Evolutionary conservation across 2,113 vertebrate species (phyloP), one percentile per base, ranked within the genome.

Genomic region (Macroglossus sobrinus): DNA sequence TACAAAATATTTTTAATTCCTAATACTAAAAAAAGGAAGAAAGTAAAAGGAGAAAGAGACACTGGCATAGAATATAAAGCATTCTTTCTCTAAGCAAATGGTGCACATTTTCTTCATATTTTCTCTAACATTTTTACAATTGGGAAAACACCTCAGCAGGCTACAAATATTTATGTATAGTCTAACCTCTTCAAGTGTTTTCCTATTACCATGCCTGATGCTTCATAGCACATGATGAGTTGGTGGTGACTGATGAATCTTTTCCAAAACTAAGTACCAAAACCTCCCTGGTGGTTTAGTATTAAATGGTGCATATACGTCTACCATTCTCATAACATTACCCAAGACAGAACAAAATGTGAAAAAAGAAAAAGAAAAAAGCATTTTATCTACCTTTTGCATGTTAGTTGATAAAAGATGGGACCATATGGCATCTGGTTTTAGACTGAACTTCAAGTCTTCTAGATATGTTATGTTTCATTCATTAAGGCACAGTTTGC

Each of bases 1-100:
- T 30, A 96, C 81, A 84, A 97, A 98, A 98, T 98, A 90, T 89
- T 98, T 98, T 95, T 98, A 72, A 98, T 97, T 97, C 96, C 96
- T 92, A 96, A 93, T 94, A 79, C 95, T 96, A 93, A 95, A 97
- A 96, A 95, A 94, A 97, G 66, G 4, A 89, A 93, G 38, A 94
- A 94, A 96, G 57, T 40, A 94, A 89, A 93, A 94, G 85, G 95
- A 95, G 69, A 96, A 96, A 84, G 57, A 96, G 76, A 91, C 30
- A 78, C 92, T 79, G 97, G 92, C 96, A 96, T 86, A 91, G 97
- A 97, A 95, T 75, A 93, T 88, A 96, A 90, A 97, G 75, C 38
- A 68, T 96, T 97, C 93, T 93, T 94, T 97, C 86, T 95, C 89
- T 85, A 94, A 97, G 95, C 93, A 97, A 91, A 64, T 98, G 93